A percentile compares a stretch with the other conserved stretches of the same genome.
Evolutionary conservation across 2,888 invertebrate species (phyloP).

Genomic region (Dione juno): DNA sequence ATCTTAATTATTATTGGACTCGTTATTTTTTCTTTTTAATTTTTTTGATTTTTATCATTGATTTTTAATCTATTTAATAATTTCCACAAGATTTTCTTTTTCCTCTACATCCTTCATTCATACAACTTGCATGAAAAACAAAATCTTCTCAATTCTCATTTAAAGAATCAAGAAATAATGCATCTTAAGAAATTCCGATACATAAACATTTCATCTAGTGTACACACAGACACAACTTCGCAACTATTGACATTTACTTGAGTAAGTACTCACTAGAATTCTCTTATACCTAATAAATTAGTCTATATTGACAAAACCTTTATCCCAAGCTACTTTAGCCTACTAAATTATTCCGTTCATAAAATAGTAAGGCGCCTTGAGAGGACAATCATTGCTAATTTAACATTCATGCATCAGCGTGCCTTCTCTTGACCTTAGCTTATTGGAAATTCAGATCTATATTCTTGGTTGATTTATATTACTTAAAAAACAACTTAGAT

Average conservation of each 20-base stretch:
- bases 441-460: constrained; percentile 27
- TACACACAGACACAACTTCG: background rate
- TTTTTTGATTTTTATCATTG: no score
- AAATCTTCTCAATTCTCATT: no score
- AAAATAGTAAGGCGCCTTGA: constrained; percentile 38
- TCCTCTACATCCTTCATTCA: no score
- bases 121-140: no score
- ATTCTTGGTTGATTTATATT: constrained; percentile 18
- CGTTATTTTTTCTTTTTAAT: no score
- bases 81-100: no score
- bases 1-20: no score
- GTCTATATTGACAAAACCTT: constrained; percentile 24
- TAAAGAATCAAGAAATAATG: no score
- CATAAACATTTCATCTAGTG: no score
- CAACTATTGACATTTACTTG: background rate
- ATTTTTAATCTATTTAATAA: no score
- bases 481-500: background rate
- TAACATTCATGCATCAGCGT: constrained; percentile 40
- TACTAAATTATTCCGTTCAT: constrained; percentile 39
- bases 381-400: constrained; percentile 43
- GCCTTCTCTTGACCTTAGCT: constrained; percentile 34
- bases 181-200: no score
- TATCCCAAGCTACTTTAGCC: constrained; percentile 36
- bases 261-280: background rate
- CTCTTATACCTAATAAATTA: constrained; percentile 35